Evolutionary conservation across 2,113 vertebrate species (phyloP).

Genomic region (Grus americana): DNA sequence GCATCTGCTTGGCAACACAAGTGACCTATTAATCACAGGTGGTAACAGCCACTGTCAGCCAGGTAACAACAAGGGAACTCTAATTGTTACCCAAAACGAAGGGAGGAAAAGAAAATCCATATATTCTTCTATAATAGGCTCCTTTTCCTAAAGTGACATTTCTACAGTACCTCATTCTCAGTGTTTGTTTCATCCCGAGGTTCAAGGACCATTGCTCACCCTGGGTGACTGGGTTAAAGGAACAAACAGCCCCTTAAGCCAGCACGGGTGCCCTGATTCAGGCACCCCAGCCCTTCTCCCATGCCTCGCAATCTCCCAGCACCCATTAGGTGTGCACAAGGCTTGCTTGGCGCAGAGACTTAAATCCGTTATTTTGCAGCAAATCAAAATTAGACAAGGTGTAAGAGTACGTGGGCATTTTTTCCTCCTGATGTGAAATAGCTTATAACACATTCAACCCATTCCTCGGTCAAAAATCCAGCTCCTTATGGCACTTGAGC

Average conservation of each 20-base stretch:
- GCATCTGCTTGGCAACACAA: not conserved
- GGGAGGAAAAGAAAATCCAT: not conserved
- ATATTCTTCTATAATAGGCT: not conserved
- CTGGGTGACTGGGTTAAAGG: no score
- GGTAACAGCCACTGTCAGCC: not conserved
- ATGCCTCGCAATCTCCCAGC: not conserved
- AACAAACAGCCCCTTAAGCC: not conserved
- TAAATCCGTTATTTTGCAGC: not conserved
- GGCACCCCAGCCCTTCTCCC: not conserved
- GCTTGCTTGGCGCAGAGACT: not conserved
- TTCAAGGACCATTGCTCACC: not conserved
- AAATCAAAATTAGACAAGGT: not conserved
- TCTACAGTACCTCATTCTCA: not conserved
- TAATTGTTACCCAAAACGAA: not conserved
- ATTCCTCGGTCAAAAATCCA: not conserved
- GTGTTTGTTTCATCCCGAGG: not conserved
- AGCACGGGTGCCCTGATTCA: rapidly evolving
- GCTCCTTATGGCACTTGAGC: not conserved
- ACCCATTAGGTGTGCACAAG: no score
- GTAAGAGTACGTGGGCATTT: rapidly evolving
- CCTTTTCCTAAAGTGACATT: not conserved
- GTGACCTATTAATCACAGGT: not conserved
- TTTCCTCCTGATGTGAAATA: not conserved
- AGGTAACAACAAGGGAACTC: not conserved
- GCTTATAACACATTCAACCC: not conserved